Evolutionary conservation across 2,113 vertebrate genomes (phyloP).

Genomic region (Myxocyprinus asiaticus): DNA sequence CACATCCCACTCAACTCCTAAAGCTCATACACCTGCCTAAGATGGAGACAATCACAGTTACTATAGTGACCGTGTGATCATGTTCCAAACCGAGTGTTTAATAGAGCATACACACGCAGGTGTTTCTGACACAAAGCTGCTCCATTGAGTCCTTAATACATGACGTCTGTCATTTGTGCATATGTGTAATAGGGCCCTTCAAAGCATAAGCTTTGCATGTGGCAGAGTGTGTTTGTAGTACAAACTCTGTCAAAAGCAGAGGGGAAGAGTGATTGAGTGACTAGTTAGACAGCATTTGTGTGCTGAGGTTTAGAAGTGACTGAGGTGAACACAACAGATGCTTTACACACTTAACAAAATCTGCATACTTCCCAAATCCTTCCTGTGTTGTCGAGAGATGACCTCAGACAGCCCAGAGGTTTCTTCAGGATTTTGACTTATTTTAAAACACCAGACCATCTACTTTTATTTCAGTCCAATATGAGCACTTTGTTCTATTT

Average conservation of each 20-base stretch:
- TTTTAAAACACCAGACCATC: no score
- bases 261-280: not conserved
- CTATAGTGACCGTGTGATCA: not conserved
- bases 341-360: slow-evolving; percentile 23
- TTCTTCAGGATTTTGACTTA: no score
- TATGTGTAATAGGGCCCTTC: not conserved
- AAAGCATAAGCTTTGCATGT: slow-evolving; percentile 8
- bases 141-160: not conserved
- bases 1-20: not conserved
- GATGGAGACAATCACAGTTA: slow-evolving; percentile 24
- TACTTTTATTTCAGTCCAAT: no score
- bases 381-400: slow-evolving; percentile 9
- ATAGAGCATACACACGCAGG: slow-evolving; percentile 5
- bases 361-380: slow-evolving; percentile 12
- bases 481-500: no score
- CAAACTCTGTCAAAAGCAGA: not conserved
- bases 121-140: not conserved
- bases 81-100: slow-evolving; percentile 15
- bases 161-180: not conserved
- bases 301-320: slow-evolving; percentile 3
- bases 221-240: not conserved
- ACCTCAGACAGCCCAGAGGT: not conserved
- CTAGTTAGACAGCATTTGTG: slow-evolving; percentile 19
- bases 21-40: slow-evolving; percentile 15
- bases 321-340: slow-evolving; percentile 27